Evolutionary conservation across 2,113 vertebrate species (phyloP), one percentile per base, ranked within the genome.

Genomic region (Mola mola): DNA sequence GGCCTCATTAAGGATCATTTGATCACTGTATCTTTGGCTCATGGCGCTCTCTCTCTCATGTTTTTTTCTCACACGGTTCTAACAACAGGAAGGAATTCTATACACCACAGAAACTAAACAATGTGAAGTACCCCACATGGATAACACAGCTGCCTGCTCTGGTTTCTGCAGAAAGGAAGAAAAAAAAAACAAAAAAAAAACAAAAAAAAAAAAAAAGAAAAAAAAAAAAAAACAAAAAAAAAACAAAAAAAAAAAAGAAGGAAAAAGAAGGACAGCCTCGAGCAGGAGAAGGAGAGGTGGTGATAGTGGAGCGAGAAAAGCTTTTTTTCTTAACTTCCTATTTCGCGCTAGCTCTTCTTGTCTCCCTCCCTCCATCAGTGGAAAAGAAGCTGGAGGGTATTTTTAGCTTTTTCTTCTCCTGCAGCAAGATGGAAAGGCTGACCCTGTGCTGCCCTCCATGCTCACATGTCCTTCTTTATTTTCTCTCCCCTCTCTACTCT

Each of bases 311-410:
- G 56, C 56, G 26, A 38, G 38, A 65, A 61, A 66, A 48, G 11
- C 12, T 56, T 25, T 46, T 65, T 70, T 71, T 67, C 19, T 36
- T 64, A 52, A 51, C 16, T 29, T 77, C 49, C 66, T 57, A 61
- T 71, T 52, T 59, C 8, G 15, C 49, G n/a, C 53, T 55, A 52
- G 57, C 62, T 48, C 71, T 60, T 69, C 48, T 67, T 36, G n/a
- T 12, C 57, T 58, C 26, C 29, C 26, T 70, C 53, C 64, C 47
- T 43, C n/a, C 34, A 50, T 71, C 72, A 64, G 69, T 68, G 74
- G 74, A 73, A 76, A 79, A 70, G 83, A 77, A 76, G 70, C 78
- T 69, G 44, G 43, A 73, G 78, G 89, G 83, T 90, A 90, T 91
- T 89, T 89, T 89, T 89, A 87, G 83, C 66, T 51, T 72, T 75